Conservation (phyloP, 2,113 vertebrate genomes). For the Cebidichthys violaceus region DNA sequence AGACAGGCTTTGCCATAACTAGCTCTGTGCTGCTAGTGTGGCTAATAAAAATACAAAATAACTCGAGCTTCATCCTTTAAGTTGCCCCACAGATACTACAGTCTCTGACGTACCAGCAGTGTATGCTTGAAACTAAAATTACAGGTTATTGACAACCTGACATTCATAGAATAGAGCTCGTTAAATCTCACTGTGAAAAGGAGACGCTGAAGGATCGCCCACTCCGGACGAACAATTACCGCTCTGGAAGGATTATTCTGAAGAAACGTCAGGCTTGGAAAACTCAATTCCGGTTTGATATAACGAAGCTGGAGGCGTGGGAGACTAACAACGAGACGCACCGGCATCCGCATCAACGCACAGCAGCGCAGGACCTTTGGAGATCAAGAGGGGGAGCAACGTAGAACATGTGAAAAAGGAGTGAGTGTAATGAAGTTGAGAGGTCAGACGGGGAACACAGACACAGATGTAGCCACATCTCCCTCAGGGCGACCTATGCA, state of each 20-base stretch:
- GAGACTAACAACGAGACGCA: slow-evolving; percentile 10
- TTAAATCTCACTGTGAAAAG: slow-evolving; percentile 25
- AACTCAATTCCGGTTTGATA: slow-evolving; percentile 26
- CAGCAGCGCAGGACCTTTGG: slow-evolving; percentile 16
- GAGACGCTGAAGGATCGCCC: not conserved
- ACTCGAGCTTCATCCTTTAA: not conserved
- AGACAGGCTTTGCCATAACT: not conserved
- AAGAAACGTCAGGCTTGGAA: slow-evolving; percentile 22
- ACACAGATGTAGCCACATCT: slow-evolving; percentile 24
- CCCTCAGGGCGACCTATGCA: slow-evolving; percentile 12
- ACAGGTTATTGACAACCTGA: slow-evolving; percentile 28
- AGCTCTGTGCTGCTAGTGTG: not conserved
- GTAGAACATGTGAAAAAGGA: slow-evolving; percentile 2
- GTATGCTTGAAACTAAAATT: not conserved
- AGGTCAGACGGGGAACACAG: slow-evolving; percentile 37
- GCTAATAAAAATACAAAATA: not conserved
- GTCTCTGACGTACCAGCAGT: not conserved
- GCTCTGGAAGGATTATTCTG: slow-evolving; percentile 27
- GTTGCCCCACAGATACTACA: not conserved
- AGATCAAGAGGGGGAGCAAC: slow-evolving; percentile 10
- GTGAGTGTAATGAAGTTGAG: slow-evolving; percentile 37
- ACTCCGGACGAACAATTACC: slow-evolving; percentile 20
- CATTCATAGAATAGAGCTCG: slow-evolving; percentile 34
- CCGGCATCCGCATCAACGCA: slow-evolving; percentile 16
- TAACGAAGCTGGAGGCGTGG: not conserved